These are phyloP conservation scores for Aphidius colemani DNA, from an alignment of 2,888 invertebrate species.

Conservation along the genomic window DNA sequence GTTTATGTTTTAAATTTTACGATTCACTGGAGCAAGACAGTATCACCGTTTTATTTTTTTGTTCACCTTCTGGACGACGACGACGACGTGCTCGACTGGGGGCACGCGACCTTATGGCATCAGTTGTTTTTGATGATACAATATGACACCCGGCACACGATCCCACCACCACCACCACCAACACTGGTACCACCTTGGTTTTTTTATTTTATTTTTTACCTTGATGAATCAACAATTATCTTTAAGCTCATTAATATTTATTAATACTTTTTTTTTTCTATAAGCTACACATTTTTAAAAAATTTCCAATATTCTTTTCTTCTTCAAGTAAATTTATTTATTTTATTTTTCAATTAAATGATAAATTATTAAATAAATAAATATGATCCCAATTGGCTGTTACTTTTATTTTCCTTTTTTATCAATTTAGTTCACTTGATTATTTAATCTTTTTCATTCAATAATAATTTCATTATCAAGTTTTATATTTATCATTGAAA, in stretches of 20 bases:
- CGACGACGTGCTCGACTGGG: slow-evolving; percentile 6
- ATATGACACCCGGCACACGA: slow-evolving; percentile 12
- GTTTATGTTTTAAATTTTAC: slow-evolving; percentile 36
- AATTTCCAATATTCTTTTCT: no score
- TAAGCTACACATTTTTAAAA: no score
- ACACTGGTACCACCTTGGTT: no score
- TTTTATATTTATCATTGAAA: background rate
- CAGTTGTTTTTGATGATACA: background rate
- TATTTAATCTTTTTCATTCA: slow-evolving; percentile 6
- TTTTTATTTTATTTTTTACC: no score
- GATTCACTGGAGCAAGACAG: slow-evolving; percentile 47
- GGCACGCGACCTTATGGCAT: slow-evolving; percentile 19
- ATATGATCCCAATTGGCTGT: no score
- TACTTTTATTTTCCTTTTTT: no score
- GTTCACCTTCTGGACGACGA: background rate
- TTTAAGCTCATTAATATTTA: no score
- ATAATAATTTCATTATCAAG: background rate
- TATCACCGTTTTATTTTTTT: slow-evolving; percentile 39
- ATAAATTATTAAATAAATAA: no score
- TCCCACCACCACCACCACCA: no score
- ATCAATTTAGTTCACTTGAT: background rate
- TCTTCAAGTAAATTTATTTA: no score
- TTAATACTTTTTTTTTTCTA: no score
- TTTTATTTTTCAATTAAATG: no score
- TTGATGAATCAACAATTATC: background rate